phyloP scores from a whole-genome alignment of 2,888 invertebrate genomes.

The Adineta ricciae region DNA sequence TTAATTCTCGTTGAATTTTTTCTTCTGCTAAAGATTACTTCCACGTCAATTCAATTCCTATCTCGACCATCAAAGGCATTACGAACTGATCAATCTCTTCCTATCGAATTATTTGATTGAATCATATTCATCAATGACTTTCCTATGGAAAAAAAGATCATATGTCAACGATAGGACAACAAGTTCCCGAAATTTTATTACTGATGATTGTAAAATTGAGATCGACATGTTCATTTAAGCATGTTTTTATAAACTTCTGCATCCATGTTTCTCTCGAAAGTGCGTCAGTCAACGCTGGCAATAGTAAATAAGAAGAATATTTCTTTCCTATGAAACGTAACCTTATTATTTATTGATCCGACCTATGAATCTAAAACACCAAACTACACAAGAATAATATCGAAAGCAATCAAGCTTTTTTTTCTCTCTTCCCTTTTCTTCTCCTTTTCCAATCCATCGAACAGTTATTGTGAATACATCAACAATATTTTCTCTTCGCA shows the following conservation, averaged over 20 bases:
- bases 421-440: not conserved
- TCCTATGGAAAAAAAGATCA: not conserved
- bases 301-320: not conserved
- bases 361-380: not conserved
- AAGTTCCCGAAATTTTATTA: too few relatives aligned
- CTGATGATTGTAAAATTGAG: not conserved
- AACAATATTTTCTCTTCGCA: not conserved
- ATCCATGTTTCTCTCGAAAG: too few relatives aligned
- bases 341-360: not conserved
- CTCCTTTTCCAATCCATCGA: not conserved
- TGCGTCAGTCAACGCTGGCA: too few relatives aligned
- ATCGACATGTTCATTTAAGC: too few relatives aligned
- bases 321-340: not conserved
- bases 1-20: not conserved
- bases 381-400: not conserved
- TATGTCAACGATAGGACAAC: not conserved
- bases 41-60: not conserved
- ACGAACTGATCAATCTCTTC: not conserved
- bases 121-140: not conserved
- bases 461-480: not conserved
- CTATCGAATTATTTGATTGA: conserved; percentile 17
- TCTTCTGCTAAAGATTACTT: not conserved
- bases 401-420: not conserved
- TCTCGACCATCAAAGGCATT: not conserved
- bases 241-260: not conserved